These are phyloP conservation scores for Fulmarus glacialis DNA, from an alignment of 2,113 vertebrate genomes.

Conservation along the genomic window DNA sequence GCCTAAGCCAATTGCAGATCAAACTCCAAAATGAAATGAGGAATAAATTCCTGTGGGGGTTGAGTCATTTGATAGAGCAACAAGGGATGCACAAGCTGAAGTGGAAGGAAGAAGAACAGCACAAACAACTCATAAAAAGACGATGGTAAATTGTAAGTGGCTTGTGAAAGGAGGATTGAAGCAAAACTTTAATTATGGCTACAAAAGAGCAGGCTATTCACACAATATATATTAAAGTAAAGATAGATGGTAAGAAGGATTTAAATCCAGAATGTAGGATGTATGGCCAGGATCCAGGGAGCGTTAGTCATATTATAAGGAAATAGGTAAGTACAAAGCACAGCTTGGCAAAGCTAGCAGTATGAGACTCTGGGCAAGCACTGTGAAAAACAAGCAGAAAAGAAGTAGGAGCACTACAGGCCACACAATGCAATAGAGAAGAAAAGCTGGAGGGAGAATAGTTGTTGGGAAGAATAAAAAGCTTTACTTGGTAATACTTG, in stretches of 20 bases:
- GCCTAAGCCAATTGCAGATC: neutral
- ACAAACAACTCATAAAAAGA: neutral
- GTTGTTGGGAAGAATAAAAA: constrained; percentile 6
- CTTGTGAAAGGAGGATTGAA: neutral
- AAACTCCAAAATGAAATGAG: neutral
- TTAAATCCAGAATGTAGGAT: constrained; percentile 22
- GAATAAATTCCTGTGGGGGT: neutral
- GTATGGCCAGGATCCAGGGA: neutral
- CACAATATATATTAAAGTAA: neutral
- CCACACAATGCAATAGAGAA: neutral
- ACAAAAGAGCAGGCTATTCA: constrained; percentile 7
- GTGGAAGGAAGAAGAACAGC: neutral
- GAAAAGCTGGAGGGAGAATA: constrained; percentile 25
- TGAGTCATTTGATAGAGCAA: neutral
- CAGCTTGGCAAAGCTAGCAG: constrained; percentile 16
- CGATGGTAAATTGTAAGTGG: neutral
- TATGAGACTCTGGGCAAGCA: neutral
- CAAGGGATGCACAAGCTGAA: neutral
- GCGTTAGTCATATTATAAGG: neutral
- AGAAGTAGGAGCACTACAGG: neutral
- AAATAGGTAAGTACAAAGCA: constrained; percentile 19
- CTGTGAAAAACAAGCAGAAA: constrained; percentile 26
- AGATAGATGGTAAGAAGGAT: neutral
- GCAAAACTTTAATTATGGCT: constrained; percentile 31
- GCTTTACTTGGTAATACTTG: neutral